Conservation (phyloP, 1,140 invertebrate species). For the Cherax quadricarinatus region DNA sequence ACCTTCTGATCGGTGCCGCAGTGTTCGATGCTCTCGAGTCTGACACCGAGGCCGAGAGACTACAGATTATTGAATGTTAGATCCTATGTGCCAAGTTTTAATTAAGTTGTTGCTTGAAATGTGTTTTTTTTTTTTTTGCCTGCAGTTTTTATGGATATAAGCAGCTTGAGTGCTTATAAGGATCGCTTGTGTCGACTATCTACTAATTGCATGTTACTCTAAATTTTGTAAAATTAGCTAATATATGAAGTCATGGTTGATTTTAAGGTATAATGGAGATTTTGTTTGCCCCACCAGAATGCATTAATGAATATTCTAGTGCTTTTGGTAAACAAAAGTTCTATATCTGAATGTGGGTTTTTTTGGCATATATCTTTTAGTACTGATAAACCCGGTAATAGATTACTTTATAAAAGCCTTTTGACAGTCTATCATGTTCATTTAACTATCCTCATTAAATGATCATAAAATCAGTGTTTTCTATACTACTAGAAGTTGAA, state of each 20-base stretch:
- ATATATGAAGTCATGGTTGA: neutral
- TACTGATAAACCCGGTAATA: no score
- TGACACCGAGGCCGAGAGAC: constrained; percentile 91
- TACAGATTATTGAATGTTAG: constrained; percentile 88
- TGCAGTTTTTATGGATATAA: no score
- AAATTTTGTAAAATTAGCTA: no score
- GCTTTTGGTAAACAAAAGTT: neutral
- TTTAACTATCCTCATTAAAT: no score
- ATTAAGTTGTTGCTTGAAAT: neutral
- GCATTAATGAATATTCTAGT: no score
- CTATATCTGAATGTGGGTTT: neutral
- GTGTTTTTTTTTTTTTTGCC: neutral
- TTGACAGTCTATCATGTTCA: no score
- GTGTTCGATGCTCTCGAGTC: constrained; percentile 99
- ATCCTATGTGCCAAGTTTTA: neutral
- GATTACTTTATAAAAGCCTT: no score
- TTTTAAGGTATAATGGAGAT: neutral
- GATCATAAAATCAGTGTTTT: no score
- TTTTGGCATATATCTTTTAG: no score
- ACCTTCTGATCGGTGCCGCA: constrained; percentile 98
- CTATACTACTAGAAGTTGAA: no score
- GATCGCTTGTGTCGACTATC: neutral
- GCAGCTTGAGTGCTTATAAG: neutral
- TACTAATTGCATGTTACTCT: no score
- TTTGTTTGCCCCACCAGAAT: no score